These are phyloP conservation scores for Pteria penguin DNA, from an alignment of 2,888 invertebrate genomes.

Conservation along the genomic window DNA sequence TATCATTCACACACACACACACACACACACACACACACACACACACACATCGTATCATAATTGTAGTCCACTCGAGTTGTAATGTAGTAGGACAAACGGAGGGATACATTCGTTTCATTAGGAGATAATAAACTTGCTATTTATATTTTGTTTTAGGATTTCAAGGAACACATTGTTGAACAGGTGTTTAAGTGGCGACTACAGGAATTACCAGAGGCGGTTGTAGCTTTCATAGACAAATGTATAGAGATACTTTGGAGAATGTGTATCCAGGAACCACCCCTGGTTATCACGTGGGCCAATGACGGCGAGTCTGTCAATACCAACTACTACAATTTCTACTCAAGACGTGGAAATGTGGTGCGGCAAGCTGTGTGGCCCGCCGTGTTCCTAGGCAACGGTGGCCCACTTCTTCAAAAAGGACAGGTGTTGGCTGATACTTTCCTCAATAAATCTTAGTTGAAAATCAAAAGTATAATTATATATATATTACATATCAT, in stretches of 20 bases:
- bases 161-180: conserved; percentile 15
- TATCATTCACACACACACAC: too few species aligned
- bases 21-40: too few species aligned
- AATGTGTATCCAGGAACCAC: conserved; percentile 27
- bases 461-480: too few species aligned
- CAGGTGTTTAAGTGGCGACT: conserved; percentile 24
- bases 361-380: conserved; percentile 25
- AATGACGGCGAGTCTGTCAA: conserved; percentile 23
- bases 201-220: neutral
- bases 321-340: conserved; percentile 16
- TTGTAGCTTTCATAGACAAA: conserved; percentile 9
- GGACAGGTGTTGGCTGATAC: conserved; percentile 13
- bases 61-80: too few species aligned
- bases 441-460: neutral
- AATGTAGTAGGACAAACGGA: too few species aligned
- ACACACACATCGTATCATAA: too few species aligned
- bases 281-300: conserved; percentile 29
- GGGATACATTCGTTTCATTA: too few species aligned
- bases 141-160: conserved; percentile 9
- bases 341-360: conserved; percentile 3
- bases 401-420: conserved; percentile 18
- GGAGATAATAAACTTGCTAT: too few species aligned
- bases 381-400: conserved; percentile 18
- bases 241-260: conserved; percentile 19
- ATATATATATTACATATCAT: neutral